Conservation (phyloP, 1,140 invertebrate genomes). For the Cydia pomonella region DNA sequence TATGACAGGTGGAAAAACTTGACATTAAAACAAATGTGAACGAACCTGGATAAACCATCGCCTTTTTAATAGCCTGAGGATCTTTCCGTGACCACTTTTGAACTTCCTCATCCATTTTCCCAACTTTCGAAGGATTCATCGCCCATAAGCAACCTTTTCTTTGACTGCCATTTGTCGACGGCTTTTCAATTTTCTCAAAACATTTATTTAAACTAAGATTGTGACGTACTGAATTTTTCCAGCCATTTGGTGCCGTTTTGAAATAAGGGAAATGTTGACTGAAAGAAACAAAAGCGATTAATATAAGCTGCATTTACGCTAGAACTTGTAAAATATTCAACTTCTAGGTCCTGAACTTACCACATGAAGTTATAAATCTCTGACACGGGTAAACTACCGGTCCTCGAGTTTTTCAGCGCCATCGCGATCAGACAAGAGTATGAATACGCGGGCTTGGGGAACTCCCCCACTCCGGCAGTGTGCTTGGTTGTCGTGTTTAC, state of each 20-base stretch:
- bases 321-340: background rate
- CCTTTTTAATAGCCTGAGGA: slow-evolving; percentile 90
- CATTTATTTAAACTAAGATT: slow-evolving; percentile 98
- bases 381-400: slow-evolving; percentile 96
- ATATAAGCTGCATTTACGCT: slow-evolving; percentile 15
- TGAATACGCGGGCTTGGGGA: slow-evolving; percentile 98
- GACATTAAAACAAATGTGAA: background rate
- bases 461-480: slow-evolving; percentile 82
- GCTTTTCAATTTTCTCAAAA: slow-evolving; percentile 98
- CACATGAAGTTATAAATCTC: slow-evolving; percentile 99
- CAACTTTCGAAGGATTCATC: slow-evolving; percentile 95
- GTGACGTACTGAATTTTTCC: slow-evolving; percentile 98
- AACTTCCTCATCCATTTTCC: slow-evolving; percentile 98
- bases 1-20: background rate
- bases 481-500: slow-evolving; percentile 74
- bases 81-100: slow-evolving; percentile 98
- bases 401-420: slow-evolving; percentile 97
- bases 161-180: slow-evolving; percentile 89
- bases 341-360: slow-evolving; percentile 82
- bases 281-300: slow-evolving; percentile 73
- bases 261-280: slow-evolving; percentile 99
- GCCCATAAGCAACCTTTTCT: slow-evolving; percentile 96
- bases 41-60: slow-evolving; percentile 93
- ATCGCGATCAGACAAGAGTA: slow-evolving; percentile 98
- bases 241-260: slow-evolving; percentile 97